Percentiles rank a stretch among this genome's conserved stretches.
These are phyloP conservation scores for Empis stercorea DNA, from an alignment of 2,888 invertebrate genomes.

Conservation along the genomic window DNA sequence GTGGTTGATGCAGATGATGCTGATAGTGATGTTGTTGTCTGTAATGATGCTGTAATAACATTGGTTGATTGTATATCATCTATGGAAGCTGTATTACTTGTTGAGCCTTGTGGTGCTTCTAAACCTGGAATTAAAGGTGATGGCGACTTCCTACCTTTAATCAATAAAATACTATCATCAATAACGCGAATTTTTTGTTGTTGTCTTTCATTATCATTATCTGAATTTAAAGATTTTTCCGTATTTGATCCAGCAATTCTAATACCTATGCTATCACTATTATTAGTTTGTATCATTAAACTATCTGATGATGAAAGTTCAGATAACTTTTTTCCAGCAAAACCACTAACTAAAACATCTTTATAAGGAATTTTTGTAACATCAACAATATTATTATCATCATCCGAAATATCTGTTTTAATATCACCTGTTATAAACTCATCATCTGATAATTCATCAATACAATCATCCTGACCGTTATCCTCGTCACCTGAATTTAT, in stretches of 20 bases:
- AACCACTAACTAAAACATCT: neutral
- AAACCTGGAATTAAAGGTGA: neutral
- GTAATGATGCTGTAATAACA: neutral
- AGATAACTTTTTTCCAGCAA: neutral
- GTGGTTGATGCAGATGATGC: constrained; percentile 16
- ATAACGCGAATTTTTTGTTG: constrained; percentile 10
- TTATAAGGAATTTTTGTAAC: neutral
- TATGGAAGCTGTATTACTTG: too few relatives aligned
- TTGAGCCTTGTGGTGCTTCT: neutral
- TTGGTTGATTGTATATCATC: too few relatives aligned
- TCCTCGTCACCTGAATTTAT: constrained; percentile 19
- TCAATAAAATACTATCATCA: constrained; percentile 16
- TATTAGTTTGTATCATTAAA: neutral
- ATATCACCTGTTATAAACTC: constrained; percentile 3
- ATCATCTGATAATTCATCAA: constrained; percentile 14
- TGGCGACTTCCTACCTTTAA: neutral
- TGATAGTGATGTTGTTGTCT: constrained; percentile 16
- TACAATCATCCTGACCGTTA: neutral
- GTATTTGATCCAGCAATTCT: too few relatives aligned
- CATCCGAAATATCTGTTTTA: constrained; percentile 5
- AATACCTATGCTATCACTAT: neutral
- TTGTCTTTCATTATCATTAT: constrained; percentile 8
- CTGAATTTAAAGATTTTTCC: constrained; percentile 1
- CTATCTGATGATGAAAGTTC: neutral
- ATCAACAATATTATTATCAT: neutral